Percentiles rank a stretch among this genome's conserved stretches.
These are phyloP conservation scores for Smittia sp. DNA, from an alignment of 2,888 invertebrate genomes.

Conservation along the genomic window DNA sequence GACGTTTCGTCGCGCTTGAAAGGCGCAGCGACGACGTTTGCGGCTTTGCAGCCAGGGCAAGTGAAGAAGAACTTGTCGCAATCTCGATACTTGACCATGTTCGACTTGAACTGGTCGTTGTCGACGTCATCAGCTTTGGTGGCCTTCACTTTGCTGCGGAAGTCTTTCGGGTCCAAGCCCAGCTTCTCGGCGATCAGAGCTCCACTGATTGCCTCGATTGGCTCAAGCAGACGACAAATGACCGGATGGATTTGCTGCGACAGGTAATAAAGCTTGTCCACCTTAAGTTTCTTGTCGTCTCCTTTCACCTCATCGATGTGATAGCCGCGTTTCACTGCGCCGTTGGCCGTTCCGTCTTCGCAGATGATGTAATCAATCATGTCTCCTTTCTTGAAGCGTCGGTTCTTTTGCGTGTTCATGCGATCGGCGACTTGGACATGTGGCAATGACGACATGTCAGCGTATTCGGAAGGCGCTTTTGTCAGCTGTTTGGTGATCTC, in stretches of 20 bases:
- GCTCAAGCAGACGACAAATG: constrained; percentile 89
- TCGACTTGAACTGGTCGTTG: constrained; percentile 49
- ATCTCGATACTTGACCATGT: constrained; percentile 57
- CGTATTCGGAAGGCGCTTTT: constrained; percentile 89
- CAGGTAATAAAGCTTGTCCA: constrained; percentile 89
- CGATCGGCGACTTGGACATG: constrained; percentile 90
- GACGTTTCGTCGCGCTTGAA: constrained; percentile 52
- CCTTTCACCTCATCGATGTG: constrained; percentile 84
- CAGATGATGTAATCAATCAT: constrained; percentile 95
- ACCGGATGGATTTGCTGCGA: constrained; percentile 96
- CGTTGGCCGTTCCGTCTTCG: constrained; percentile 75
- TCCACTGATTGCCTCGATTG: constrained; percentile 90
- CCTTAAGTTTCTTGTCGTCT: constrained; percentile 57
- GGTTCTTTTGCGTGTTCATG: constrained; percentile 75
- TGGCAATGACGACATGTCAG: constrained; percentile 75
- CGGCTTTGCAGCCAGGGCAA: constrained; percentile 61
- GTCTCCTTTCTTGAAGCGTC: constrained; percentile 87
- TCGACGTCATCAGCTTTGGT: constrained; percentile 45
- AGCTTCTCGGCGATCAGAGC: constrained; percentile 86
- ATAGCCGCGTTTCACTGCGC: constrained; percentile 89
- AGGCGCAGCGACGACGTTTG: constrained; percentile 57
- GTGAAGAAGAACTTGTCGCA: constrained; percentile 66
- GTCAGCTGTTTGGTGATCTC: constrained; percentile 93
- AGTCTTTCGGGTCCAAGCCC: constrained; percentile 62
- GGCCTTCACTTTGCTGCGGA: constrained; percentile 50